A percentile compares a stretch with the other conserved stretches of the same genome.
Conservation (phyloP, 2,797 vertebrate species). For the Borostomias antarcticus region DNA sequence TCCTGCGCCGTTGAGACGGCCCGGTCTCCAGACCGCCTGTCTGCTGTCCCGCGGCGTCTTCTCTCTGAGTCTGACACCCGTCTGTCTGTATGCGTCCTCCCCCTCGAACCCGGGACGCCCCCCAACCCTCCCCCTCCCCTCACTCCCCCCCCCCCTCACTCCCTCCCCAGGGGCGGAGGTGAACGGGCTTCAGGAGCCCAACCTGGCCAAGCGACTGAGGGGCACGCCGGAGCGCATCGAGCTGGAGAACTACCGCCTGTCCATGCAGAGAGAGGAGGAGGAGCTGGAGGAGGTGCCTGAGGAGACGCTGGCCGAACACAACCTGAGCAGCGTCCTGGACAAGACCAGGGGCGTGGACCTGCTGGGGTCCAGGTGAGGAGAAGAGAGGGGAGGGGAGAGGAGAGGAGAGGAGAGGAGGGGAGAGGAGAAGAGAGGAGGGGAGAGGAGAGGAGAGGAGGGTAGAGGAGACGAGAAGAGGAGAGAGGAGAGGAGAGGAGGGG, state of each 20-base stretch:
- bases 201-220: conserved; percentile 86
- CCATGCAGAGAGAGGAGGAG: conserved; percentile 86
- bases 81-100: conserved; percentile 43
- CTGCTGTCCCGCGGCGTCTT: conserved; percentile 59
- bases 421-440: neutral
- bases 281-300: conserved; percentile 92
- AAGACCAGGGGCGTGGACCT: conserved; percentile 84
- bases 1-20: neutral
- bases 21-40: neutral
- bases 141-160: conserved; percentile 56
- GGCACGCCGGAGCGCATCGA: conserved; percentile 96
- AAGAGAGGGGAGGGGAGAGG: neutral
- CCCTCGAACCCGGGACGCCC: conserved; percentile 52
- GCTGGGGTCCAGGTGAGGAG: conserved; percentile 87
- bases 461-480: too few relatives aligned
- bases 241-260: conserved; percentile 95
- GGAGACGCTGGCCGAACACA: conserved; percentile 95
- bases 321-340: conserved; percentile 94
- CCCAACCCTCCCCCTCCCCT: conserved; percentile 44
- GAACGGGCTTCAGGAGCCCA: conserved; percentile 90
- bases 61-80: conserved; percentile 66
- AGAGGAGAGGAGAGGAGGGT: neutral
- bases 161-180: conserved; percentile 76
- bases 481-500: too few relatives aligned
- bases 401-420: too few relatives aligned